Evolutionary conservation across 2,797 vertebrate genomes (phyloP).

Genomic region (Sparidentex hasta): DNA sequence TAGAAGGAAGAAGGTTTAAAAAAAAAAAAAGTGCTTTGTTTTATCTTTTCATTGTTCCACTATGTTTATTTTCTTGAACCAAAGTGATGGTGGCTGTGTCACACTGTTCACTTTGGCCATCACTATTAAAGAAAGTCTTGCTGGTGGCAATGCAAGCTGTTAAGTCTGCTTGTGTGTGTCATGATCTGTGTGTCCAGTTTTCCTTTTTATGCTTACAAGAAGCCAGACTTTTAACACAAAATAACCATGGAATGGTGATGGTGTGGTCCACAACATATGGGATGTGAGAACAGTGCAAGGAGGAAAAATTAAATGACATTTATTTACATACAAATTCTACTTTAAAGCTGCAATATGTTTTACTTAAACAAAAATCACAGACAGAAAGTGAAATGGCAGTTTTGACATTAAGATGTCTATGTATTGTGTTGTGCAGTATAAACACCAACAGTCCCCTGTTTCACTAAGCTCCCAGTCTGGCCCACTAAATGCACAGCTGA

Average conservation of each 20-base stretch:
- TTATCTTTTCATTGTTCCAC: slow-evolving; percentile 75
- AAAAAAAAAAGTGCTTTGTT: slow-evolving; percentile 72
- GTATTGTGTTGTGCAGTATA: no score
- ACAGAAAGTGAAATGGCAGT: no score
- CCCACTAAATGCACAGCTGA: no score
- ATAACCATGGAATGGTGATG: background rate
- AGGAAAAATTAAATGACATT: background rate
- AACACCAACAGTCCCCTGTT: no score
- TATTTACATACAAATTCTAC: background rate
- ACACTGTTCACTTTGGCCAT: slow-evolving; percentile 85
- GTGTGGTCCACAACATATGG: background rate
- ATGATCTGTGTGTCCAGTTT: slow-evolving; percentile 18
- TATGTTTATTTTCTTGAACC: slow-evolving; percentile 72
- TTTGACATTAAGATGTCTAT: no score
- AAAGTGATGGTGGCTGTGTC: slow-evolving; percentile 87
- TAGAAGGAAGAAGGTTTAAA: slow-evolving; percentile 62
- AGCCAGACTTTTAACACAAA: background rate
- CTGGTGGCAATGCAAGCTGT: slow-evolving; percentile 82
- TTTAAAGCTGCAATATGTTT: no score
- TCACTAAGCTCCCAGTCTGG: no score
- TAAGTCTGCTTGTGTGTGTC: slow-evolving; percentile 28
- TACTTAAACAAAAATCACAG: no score
- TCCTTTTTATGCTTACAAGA: background rate
- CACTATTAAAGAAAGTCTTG: slow-evolving; percentile 95
- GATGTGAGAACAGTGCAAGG: background rate